Base-by-base conservation (phyloP, 2,797 vertebrate genomes). In the Buphagus erythrorhynchus region DNA sequence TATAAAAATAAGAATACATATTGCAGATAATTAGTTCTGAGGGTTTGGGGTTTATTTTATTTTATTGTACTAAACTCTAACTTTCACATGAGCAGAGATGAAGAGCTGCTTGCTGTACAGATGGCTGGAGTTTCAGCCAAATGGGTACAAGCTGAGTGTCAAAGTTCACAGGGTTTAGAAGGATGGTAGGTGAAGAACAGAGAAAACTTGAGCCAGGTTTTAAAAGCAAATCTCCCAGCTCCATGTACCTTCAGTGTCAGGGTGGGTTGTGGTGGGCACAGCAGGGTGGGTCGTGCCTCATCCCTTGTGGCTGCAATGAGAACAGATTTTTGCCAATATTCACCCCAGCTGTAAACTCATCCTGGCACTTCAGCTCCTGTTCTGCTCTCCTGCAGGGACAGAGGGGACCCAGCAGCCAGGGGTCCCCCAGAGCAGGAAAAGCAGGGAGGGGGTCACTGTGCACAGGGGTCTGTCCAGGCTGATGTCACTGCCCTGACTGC, bases 21-120 rank as follows among this genome's bases (percentile, higher is more conserved):
- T 90, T 93, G 76, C 73, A 88, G 87, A 69, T 88, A 94, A 94
- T 95, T 72, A 95, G 82, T 88, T 91, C 45, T 48, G 51, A 86
- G 85, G 52, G 52, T n/a, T 85, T 76, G 69, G 29, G 79, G 79
- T 69, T 86, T 71, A 31, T 68, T 57, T 72, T 77, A 76, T 79
- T 69, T 78, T 7, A 67, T 80, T 81, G 51, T 67, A 12, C 59
- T 51, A 40, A 88, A 73, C 40, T 82, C 54, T 6, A 28, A 51
- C 58, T 90, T 90, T 21, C 59, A 1, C 3, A 6, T 2, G 46
- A 52, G 78, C 43, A 78, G 91, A 82, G 77, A n/a, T 38, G 29
- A 63, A 45, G 62, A 61, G 59, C 10, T 36, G 29, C 22, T 52
- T 5, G 9, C 55, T 81, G 33, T 46, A 5, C 11, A 1, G 48